These are phyloP conservation scores for Trachemys scripta DNA, from an alignment of 2,113 vertebrate species.

Conservation along the genomic window DNA sequence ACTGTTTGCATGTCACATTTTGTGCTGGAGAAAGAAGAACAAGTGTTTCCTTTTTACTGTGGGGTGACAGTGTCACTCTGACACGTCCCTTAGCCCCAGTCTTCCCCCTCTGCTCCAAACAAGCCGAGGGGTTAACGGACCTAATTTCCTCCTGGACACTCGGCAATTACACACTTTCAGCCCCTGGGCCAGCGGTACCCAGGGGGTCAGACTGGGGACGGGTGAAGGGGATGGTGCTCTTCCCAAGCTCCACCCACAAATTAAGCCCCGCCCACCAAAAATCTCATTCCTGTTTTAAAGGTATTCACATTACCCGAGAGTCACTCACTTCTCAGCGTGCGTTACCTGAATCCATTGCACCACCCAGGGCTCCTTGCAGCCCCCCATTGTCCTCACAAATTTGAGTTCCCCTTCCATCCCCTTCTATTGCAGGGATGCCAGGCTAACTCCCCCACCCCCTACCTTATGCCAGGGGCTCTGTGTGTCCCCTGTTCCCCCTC, in stretches of 20 bases:
- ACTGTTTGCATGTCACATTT: rapidly evolving
- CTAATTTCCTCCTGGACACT: rapidly evolving
- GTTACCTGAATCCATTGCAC: too few species aligned
- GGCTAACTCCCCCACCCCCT: too few species aligned
- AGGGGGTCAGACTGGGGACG: rapidly evolving
- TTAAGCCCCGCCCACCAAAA: too few species aligned
- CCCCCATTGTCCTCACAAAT: too few species aligned
- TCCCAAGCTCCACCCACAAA: background rate
- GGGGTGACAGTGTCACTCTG: background rate
- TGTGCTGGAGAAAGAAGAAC: background rate
- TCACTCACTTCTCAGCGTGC: too few species aligned
- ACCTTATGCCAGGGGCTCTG: too few species aligned
- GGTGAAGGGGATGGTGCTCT: background rate
- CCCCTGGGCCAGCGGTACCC: background rate
- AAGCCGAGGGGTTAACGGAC: rapidly evolving
- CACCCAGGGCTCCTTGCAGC: too few species aligned
- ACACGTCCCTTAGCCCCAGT: background rate
- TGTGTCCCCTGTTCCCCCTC: too few species aligned
- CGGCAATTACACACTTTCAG: background rate
- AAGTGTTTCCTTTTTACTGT: background rate
- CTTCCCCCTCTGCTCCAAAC: background rate
- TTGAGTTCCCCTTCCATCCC: too few species aligned
- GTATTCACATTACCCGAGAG: too few species aligned
- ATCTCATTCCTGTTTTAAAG: too few species aligned
- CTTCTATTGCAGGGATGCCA: too few species aligned